Evolutionary conservation across 2,888 invertebrate species (phyloP), one percentile per base, ranked within the genome.

Genomic region (Bimastos eiseni): DNA sequence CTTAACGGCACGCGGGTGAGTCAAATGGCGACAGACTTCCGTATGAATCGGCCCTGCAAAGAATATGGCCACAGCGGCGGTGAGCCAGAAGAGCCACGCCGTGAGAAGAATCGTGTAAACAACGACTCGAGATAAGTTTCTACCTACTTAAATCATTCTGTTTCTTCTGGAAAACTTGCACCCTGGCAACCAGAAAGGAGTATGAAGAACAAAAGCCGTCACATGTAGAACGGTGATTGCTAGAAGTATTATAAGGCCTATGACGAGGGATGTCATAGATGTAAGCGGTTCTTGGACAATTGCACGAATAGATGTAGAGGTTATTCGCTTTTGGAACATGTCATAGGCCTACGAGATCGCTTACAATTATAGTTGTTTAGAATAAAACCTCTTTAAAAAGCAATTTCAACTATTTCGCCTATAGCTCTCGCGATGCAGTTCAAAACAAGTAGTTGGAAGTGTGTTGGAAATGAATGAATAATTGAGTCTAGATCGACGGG

Each of bases 41-140:
- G 70, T 70, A 8, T 70, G 70, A 70, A 8, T n/a, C 70, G 2
- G 8, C 70, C 70, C 70, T 70, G n/a, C 70, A 13, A 70, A n/a
- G 70, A 11, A 70, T n/a, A 70, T 70, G 70, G 70, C 8, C 30
- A 70, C 70, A n/a, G 70, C 70, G 70, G 70, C 70, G 17, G 13
- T 11, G 13, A 70, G 5, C 70, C 70, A 70, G 70, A n/a, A 70
- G 30, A 70, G n/a, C 70, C 70, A 70, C 17, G 70, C 30, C 30
- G 70, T 70, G 70, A 70, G 70, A n/a, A 70, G 70, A n/a, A 70
- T 70, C 70, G n/a, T 70, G n/a, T 70, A 70, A 70, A 70, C 70
- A 70, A 70, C 70, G 13, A 8, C 70, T 11, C 70, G 30, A n/a
- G n/a, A 70, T n/a, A 70, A n/a, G 70, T 8, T 70, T n/a, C 8